A percentile compares a stretch with the other conserved stretches of the same genome.
Evolutionary conservation across 2,113 vertebrate genomes (phyloP).

Genomic region (Emberiza fucata): DNA sequence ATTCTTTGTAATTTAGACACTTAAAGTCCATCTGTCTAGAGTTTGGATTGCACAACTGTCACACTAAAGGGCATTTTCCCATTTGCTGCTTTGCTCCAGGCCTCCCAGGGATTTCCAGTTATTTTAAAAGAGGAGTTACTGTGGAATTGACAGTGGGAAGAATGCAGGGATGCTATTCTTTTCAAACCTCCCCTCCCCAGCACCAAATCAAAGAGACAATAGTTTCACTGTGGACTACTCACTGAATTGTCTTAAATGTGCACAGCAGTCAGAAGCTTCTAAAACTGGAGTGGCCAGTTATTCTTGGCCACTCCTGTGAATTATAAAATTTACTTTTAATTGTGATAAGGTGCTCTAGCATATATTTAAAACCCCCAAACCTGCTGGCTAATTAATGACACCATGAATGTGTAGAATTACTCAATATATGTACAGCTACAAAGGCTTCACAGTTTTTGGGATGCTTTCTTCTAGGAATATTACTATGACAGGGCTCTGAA

Average conservation of each 20-base stretch:
- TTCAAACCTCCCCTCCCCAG: background rate
- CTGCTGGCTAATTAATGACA: background rate
- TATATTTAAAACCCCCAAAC: background rate
- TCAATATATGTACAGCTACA: rapidly evolving
- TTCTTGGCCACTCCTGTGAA: background rate
- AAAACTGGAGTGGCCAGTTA: background rate
- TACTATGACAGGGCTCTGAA: background rate
- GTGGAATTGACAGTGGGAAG: background rate
- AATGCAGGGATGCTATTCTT: background rate
- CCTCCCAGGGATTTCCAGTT: constrained; percentile 75
- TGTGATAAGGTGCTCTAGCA: background rate
- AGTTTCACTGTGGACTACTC: background rate
- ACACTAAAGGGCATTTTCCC: background rate
- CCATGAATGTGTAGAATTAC: background rate
- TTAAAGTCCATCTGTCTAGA: constrained; percentile 80
- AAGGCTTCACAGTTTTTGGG: background rate
- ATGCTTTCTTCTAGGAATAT: background rate
- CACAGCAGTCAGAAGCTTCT: background rate
- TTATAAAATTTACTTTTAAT: background rate
- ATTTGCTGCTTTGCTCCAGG: constrained; percentile 66
- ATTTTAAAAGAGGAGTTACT: constrained; percentile 1
- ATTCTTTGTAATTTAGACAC: constrained; percentile 63
- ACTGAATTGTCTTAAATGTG: background rate
- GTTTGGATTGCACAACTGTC: constrained; percentile 48
- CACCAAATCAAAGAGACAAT: background rate